Evolutionary conservation across 2,888 invertebrate genomes (phyloP), one percentile per base, ranked within the genome.

Genomic region (Argynnis bischoffii): DNA sequence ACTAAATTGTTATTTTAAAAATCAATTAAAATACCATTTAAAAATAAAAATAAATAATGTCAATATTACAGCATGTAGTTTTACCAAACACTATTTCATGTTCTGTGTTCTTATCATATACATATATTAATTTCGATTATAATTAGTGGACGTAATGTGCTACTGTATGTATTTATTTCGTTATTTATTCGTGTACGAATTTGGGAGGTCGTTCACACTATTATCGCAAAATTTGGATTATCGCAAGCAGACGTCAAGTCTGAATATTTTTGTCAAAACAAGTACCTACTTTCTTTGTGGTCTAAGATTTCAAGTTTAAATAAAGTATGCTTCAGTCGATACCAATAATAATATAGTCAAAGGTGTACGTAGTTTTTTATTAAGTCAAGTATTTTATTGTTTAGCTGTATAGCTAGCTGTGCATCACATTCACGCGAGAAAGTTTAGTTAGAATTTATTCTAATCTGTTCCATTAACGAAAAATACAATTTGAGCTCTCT

Each of bases 121-220:
- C 54, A 47, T 59, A 31, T 41, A 51, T 51, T 18, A 16, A 41
- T n/a, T 55, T 67, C 53, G 47, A 63, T 41, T 41, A 41, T 41
- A 41, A 41, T 41, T 41, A 41, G 35, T 41, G 11, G 1, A 41
- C 8, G 11, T 41, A 41, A 41, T 41, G 11, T 41, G 35, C 35
- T 41, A 11, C 11, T 63, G 57, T 51, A 69, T 55, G 71, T 75
- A 63, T 71, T 70, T 76, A 76, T 41, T 56, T 14, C 18, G 14
- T 46, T 56, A 41, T 56, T 57, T 59, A 18, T 47, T 57, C 41
- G 14, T 57, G 57, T n/a, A 59, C 47, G 47, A 47, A 77, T 76
- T 70, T 66, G 64, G 65, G 79, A 82, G 89, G 87, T 89, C 87
- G 73, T 87, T 90, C 82, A 87, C 89, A 83, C 81, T 76, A 83